Percentiles rank a stretch among this genome's conserved stretches.
phyloP scores from a whole-genome alignment of 2,113 vertebrate genomes.

The Carollia perspicillata region DNA sequence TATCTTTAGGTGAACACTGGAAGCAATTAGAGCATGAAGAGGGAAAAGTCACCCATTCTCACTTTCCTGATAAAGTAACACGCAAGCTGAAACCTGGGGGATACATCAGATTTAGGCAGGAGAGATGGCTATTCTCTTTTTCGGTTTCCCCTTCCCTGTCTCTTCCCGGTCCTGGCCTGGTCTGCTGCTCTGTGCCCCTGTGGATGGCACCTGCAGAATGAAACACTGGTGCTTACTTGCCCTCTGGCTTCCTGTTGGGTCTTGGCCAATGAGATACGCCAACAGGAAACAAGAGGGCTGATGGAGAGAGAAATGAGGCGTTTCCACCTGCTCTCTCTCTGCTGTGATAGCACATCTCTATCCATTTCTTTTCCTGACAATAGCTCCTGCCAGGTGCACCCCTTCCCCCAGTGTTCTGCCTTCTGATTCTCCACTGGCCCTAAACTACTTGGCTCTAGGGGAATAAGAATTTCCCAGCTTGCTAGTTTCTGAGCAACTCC shows the following conservation, averaged over 20 bases:
- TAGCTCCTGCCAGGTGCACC: accelerated
- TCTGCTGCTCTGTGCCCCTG: not conserved
- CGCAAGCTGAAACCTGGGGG: not conserved
- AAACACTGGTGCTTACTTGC: accelerated
- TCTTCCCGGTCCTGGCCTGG: not conserved
- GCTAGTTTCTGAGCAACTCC: not conserved
- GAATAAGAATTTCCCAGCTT: not conserved
- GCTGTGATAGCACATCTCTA: not conserved
- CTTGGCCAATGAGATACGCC: not conserved
- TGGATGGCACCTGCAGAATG: not conserved
- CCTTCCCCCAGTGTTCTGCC: not conserved
- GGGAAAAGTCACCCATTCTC: not conserved
- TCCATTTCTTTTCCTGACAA: not conserved
- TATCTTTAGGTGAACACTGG: not conserved
- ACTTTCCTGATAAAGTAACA: not conserved
- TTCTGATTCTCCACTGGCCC: not conserved
- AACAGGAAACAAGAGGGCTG: not conserved
- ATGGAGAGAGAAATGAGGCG: not conserved
- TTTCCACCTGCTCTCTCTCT: not conserved
- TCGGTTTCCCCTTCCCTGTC: not conserved
- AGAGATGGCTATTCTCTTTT: not conserved
- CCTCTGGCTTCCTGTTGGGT: not conserved
- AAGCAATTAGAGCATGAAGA: not conserved
- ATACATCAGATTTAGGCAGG: not conserved
- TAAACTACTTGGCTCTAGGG: not conserved